These are phyloP conservation scores for Ifrita kowaldi DNA, from an alignment of 2,113 vertebrate species.

Conservation along the genomic window DNA sequence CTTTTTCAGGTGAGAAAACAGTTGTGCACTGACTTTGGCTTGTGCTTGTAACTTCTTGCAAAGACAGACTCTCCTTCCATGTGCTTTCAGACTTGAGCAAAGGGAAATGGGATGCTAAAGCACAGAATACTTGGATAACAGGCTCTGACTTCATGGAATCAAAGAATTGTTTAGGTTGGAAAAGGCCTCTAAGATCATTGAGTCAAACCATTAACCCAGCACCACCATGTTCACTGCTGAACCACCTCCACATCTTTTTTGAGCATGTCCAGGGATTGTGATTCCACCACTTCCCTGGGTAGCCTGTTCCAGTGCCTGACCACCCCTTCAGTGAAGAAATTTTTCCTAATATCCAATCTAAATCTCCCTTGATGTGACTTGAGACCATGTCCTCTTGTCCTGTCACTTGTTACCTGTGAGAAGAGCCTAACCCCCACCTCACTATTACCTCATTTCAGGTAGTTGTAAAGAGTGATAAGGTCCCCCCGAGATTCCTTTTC, in stretches of 20 bases:
- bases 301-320: neutral
- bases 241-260: too few species aligned
- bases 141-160: neutral
- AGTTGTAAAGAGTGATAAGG: neutral
- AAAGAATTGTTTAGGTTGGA: neutral
- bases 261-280: too few species aligned
- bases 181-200: neutral
- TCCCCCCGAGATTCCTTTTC: neutral
- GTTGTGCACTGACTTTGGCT: neutral
- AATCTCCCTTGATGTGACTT: neutral
- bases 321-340: neutral
- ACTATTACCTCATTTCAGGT: rapidly evolving
- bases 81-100: neutral
- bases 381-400: neutral
- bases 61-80: neutral
- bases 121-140: neutral
- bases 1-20: slow-evolving; percentile 64
- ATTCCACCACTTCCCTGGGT: neutral
- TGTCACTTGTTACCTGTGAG: neutral
- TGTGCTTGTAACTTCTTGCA: neutral
- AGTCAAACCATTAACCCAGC: neutral
- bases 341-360: neutral
- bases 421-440: neutral
- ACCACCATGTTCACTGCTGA: neutral
- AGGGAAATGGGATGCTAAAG: neutral